Base-by-base conservation (phyloP, 2,888 invertebrate genomes). In the Agonopterix arenella region DNA sequence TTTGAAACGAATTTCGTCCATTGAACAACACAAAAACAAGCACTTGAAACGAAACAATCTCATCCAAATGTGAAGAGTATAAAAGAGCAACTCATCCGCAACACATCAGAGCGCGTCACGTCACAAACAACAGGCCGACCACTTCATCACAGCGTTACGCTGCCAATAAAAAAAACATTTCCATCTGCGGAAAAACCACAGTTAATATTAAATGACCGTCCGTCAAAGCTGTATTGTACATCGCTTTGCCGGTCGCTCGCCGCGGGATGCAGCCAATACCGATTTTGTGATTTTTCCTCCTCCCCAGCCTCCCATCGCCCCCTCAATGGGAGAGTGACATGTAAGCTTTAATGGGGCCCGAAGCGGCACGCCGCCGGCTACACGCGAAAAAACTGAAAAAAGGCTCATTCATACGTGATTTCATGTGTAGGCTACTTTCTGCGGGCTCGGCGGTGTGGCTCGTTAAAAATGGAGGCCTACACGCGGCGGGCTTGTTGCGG, bases 191-290 rank as follows among this genome's bases (percentile, higher is more conserved):
- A 76, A 81, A 84, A 86, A 86, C 88, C 88, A 73, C 89, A 85
- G 89, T 88, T 84, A 88, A 89, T 89, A 89, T 88, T 88, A 89
- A 88, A 89, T 86, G 86, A 85, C 77, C 84, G 84, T 86, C 77
- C 83, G 82, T 88, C 89, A 89, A 89, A 88, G 83, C 82, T 80
- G 43, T 82, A 82, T 84, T 81, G 84, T 80, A 66, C 11, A 43
- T n/a, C 11, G 80, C 75, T 80, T 79, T 75, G 76, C 71, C 62
- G 70, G 66, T 57, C 70, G 62, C 73, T 65, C 80, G 73, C 77
- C 68, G 80, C 76, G 83, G 84, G 82, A 76, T 75, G 75, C 76
- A 75, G 76, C 80, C 84, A 74, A 84, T 85, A 83, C 81, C 84
- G 80, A 86, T 84, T 86, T 86, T 82, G 83, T 80, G 83, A 84